Evolutionary conservation across 2,888 invertebrate species (phyloP).

Genomic region (Phyllotreta striolata): DNA sequence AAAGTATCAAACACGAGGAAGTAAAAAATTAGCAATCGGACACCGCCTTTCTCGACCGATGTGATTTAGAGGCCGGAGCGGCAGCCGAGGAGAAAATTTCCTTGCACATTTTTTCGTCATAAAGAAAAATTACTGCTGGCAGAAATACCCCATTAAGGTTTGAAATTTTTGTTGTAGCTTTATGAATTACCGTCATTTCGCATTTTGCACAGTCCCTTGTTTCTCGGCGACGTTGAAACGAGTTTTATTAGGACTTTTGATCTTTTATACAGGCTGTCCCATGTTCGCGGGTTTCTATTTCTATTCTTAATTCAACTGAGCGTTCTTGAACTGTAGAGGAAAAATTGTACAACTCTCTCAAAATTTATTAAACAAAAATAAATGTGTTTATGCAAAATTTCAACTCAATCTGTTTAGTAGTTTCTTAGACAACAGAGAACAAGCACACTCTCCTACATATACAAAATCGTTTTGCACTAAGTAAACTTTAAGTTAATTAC

Average conservation of each 20-base stretch:
- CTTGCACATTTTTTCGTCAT: slow-evolving; percentile 33
- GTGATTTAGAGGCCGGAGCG: slow-evolving; percentile 28
- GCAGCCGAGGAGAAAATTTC: slow-evolving; percentile 30
- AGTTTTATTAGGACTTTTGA: slow-evolving; percentile 8
- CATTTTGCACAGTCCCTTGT: slow-evolving; percentile 29
- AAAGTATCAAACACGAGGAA: not conserved
- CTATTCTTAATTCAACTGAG: no score
- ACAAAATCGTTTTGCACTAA: no score
- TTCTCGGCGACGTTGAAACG: slow-evolving; percentile 15
- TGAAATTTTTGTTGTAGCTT: slow-evolving; percentile 33
- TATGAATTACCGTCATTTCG: slow-evolving; percentile 34
- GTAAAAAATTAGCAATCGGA: slow-evolving; percentile 20
- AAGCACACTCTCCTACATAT: no score
- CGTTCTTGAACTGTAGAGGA: no score
- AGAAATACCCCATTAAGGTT: slow-evolving; percentile 32
- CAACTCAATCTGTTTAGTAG: no score
- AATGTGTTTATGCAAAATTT: no score
- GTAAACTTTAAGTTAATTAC: no score
- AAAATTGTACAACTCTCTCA: no score
- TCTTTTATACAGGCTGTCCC: slow-evolving; percentile 5
- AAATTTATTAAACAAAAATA: no score
- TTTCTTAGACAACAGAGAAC: no score
- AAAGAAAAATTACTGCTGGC: slow-evolving; percentile 35
- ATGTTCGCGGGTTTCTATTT: no score
- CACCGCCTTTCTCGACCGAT: slow-evolving; percentile 24